Evolutionary conservation across 2,797 vertebrate genomes (phyloP).

Genomic region (Decapterus maruadsi): DNA sequence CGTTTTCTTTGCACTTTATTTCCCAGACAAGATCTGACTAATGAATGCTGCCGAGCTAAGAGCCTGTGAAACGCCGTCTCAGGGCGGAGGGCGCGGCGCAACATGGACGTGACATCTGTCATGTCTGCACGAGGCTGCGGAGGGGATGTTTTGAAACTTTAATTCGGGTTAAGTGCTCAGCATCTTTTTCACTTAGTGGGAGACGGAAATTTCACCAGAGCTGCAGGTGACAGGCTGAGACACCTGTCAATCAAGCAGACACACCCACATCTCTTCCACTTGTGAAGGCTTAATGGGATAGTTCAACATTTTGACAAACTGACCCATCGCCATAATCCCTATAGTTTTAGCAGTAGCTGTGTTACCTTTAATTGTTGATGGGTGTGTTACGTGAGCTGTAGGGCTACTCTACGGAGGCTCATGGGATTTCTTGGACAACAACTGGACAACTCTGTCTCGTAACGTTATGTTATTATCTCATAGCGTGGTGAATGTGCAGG

Average conservation of each 20-base stretch:
- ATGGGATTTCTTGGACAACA: too few relatives aligned
- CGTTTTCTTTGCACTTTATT: conserved; percentile 22
- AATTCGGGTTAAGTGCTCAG: conserved; percentile 20
- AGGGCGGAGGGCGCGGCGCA: neutral
- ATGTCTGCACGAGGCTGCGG: neutral
- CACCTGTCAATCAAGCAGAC: neutral
- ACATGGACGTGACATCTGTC: neutral
- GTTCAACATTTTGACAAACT: too few relatives aligned
- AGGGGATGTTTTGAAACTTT: conserved; percentile 19
- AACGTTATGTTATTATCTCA: too few relatives aligned
- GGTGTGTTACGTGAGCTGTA: too few relatives aligned
- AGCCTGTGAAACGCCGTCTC: neutral
- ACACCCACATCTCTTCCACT: neutral
- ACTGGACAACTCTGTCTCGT: too few relatives aligned
- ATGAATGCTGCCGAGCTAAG: conserved; percentile 8
- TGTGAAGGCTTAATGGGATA: neutral
- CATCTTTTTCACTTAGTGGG: neutral
- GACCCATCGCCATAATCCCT: too few relatives aligned
- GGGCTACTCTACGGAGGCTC: too few relatives aligned
- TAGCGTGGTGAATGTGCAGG: too few relatives aligned
- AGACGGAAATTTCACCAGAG: neutral
- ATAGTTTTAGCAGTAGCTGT: too few relatives aligned
- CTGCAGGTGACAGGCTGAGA: neutral
- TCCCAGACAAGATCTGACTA: conserved; percentile 22
- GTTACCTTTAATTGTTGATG: too few relatives aligned